Percentiles rank a stretch among this genome's conserved stretches.
phyloP scores from a whole-genome alignment of 2,113 vertebrate genomes.

The Platycercus adscitus region DNA sequence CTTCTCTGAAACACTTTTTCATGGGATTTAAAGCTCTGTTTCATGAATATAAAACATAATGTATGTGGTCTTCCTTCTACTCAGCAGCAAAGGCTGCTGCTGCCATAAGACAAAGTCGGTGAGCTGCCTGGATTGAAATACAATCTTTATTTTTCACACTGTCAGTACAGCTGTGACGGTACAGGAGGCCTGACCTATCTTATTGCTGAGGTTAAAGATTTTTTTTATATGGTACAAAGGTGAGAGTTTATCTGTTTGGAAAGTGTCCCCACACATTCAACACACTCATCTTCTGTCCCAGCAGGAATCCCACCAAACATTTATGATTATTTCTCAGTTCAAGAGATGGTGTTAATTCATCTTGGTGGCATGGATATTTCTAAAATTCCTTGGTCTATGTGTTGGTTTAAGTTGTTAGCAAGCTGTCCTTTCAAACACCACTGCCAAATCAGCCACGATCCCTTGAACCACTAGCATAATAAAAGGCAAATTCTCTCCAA shows the following conservation, averaged over 20 bases:
- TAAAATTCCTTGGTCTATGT: background rate
- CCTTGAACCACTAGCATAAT: background rate
- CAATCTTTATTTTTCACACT: background rate
- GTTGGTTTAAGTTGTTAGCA: background rate
- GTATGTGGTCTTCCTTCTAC: background rate
- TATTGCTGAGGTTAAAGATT: background rate
- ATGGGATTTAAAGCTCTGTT: background rate
- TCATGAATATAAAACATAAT: background rate
- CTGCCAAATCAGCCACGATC: background rate
- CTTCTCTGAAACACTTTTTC: background rate
- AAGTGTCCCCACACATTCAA: background rate
- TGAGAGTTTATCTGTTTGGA: background rate
- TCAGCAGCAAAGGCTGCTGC: background rate
- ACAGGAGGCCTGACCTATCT: background rate
- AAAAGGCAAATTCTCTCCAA: constrained; percentile 27
- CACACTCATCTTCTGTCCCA: background rate
- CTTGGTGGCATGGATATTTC: background rate
- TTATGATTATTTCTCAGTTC: background rate
- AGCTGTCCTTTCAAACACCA: background rate
- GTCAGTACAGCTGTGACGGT: background rate
- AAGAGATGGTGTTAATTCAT: background rate
- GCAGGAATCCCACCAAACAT: background rate
- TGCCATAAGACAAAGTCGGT: background rate
- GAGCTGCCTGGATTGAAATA: background rate
- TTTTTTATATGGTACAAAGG: background rate